A percentile compares a stretch with the other conserved stretches of the same genome.
Evolutionary conservation across 2,888 invertebrate genomes (phyloP).

Genomic region (Oligia strigilis): DNA sequence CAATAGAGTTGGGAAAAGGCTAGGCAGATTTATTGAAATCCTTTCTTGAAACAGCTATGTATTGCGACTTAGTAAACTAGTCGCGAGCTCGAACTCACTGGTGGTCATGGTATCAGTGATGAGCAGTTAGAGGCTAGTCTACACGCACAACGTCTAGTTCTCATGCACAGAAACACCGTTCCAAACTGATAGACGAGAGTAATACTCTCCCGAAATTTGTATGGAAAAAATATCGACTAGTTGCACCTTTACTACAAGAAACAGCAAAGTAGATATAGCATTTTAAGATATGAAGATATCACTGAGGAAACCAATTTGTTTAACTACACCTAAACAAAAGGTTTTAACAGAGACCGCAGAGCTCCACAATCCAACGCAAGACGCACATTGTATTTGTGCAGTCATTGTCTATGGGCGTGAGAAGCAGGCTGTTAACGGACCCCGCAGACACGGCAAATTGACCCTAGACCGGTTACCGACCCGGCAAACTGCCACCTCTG

Average conservation of each 20-base stretch:
- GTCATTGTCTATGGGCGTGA: conserved; percentile 70
- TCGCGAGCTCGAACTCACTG: too few species aligned
- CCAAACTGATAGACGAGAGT: too few species aligned
- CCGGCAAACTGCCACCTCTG: conserved; percentile 54
- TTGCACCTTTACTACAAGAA: background rate
- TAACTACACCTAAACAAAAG: conserved; percentile 44
- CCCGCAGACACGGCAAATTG: conserved; percentile 66
- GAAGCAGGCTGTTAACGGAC: conserved; percentile 73
- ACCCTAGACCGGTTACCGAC: conserved; percentile 68
- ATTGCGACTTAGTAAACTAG: background rate
- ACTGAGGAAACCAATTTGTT: conserved; percentile 45
- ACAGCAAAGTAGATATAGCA: background rate
- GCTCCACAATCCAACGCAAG: conserved; percentile 42
- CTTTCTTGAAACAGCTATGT: background rate
- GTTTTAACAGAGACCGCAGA: conserved; percentile 32
- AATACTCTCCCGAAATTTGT: too few species aligned
- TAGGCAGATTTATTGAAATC: too few species aligned
- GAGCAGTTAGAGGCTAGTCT: too few species aligned
- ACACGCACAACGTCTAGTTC: too few species aligned
- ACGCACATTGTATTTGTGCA: conserved; percentile 61
- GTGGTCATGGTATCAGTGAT: too few species aligned
- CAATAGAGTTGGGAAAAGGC: too few species aligned
- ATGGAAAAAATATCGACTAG: too few species aligned
- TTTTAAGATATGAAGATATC: conserved; percentile 36
- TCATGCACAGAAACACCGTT: too few species aligned